A percentile compares a stretch with the other conserved stretches of the same genome.
phyloP scores from a whole-genome alignment of 2,797 vertebrate species.

The Hylomyscus alleni region DNA sequence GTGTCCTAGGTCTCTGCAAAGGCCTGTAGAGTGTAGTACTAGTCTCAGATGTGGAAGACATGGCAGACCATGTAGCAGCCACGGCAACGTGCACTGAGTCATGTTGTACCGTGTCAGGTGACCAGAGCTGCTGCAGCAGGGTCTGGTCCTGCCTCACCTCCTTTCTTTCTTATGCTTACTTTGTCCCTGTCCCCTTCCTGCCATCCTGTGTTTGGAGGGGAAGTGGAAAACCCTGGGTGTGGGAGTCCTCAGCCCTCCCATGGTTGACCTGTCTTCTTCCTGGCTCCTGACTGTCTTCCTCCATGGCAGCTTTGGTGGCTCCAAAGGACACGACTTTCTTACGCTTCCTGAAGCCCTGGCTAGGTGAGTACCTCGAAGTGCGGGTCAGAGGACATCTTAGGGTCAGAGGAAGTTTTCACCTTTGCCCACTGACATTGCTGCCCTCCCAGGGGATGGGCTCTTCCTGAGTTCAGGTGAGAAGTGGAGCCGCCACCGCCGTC shows the following conservation, averaged over 20 bases:
- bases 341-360: slow-evolving; percentile 93
- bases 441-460: slow-evolving; percentile 91
- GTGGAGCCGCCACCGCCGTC: slow-evolving; percentile 90
- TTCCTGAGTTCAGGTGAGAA: slow-evolving; percentile 91
- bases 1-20: neutral
- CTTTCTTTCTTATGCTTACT: neutral
- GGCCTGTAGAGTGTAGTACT: neutral
- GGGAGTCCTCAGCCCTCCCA: neutral
- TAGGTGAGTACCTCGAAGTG: slow-evolving; percentile 88
- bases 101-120: neutral
- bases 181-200: neutral
- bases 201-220: neutral
- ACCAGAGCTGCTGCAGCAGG: neutral
- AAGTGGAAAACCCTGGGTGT: neutral
- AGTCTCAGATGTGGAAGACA: neutral
- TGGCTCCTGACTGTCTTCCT: neutral
- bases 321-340: slow-evolving; percentile 93
- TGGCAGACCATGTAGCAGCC: neutral
- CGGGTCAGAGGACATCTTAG: neutral
- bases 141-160: neutral
- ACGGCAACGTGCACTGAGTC: accelerated
- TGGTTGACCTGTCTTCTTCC: no score
- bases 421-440: neutral
- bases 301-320: slow-evolving; percentile 88
- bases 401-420: neutral